Percentiles rank a stretch among this genome's conserved stretches.
Evolutionary conservation across 2,113 vertebrate species (phyloP).

Genomic region (Corythoichthys intestinalis): DNA sequence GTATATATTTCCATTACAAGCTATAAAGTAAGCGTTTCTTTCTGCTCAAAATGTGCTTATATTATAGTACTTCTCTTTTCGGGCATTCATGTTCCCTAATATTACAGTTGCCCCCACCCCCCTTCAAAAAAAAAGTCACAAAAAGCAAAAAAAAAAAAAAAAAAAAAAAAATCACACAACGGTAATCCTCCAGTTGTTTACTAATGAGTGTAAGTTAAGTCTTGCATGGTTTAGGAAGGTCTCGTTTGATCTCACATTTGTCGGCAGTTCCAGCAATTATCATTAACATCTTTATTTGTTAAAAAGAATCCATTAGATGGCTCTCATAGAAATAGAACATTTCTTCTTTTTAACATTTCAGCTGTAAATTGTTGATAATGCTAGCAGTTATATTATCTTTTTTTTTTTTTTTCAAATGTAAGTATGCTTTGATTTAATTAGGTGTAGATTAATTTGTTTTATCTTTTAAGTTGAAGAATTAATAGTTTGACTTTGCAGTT

Average conservation of each 20-base stretch:
- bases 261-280: background rate
- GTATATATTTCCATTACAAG: background rate
- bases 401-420: conserved; percentile 35
- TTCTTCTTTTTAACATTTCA: background rate
- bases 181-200: background rate
- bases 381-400: background rate
- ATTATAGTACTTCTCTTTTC: background rate
- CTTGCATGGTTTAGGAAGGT: too few relatives aligned
- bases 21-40: background rate
- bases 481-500: conserved; percentile 49
- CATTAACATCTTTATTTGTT: too few relatives aligned
- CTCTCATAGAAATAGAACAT: background rate
- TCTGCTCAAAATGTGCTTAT: background rate
- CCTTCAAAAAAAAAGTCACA: background rate
- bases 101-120: background rate
- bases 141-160: background rate
- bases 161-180: background rate
- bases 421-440: conserved; percentile 52
- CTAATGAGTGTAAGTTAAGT: background rate
- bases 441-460: conserved; percentile 56
- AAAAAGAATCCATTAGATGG: too few relatives aligned
- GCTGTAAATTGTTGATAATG: background rate
- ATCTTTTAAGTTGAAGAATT: conserved; percentile 50
- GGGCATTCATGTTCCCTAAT: background rate
- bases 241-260: too few relatives aligned